Evolutionary conservation across 2,888 invertebrate species (phyloP), one percentile per base, ranked within the genome.

Genomic region (Psylliodes chrysocephalus): DNA sequence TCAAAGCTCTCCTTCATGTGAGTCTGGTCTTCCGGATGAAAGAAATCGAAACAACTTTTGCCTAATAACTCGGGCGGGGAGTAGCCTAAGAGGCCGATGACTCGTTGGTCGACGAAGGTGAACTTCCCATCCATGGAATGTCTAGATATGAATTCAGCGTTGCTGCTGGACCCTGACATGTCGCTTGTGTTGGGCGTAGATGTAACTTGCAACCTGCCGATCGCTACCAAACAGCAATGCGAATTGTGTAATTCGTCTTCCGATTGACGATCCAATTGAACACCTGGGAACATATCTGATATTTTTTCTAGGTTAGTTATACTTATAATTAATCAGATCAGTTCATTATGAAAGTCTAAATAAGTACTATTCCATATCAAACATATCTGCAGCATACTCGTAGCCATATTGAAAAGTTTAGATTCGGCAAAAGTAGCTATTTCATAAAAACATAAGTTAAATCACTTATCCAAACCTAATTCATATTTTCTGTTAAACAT

Each of bases 1-100:
- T 97, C 95, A 82, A 98, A 98, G 81, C 94, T 96, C 79, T 99
- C 98, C 77, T 95, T 94, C 94, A 99, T 95, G 81, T 96, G 96
- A 62, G 92, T 91, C 80, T 96, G 93, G 84, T 99, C 98, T 79
- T 98, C 97, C 0, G 94, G 95, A 81, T 99, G 98, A 81, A 96
- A 96, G 83, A 97, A 96, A 77, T 98, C 97, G 82, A 96, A 98
- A 84, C 96, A 96, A 61, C 93, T 92, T 82, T 98, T 96, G 61
- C 96, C 97, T 63, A 99, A 86, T 68, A 99, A 86, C 82, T 98
- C 98, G 2, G 95, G 93, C 7, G 98, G 96, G 60, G 94, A 91
- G 82, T 96, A 96, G 12, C 96, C 97, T 57, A 98, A 86, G 68
- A 98, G 89, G 73, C 91, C 91, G 72, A 94, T 90, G 52, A 97